These are phyloP conservation scores for Semnornis frantzii DNA, from an alignment of 2,113 vertebrate genomes.

Conservation along the genomic window DNA sequence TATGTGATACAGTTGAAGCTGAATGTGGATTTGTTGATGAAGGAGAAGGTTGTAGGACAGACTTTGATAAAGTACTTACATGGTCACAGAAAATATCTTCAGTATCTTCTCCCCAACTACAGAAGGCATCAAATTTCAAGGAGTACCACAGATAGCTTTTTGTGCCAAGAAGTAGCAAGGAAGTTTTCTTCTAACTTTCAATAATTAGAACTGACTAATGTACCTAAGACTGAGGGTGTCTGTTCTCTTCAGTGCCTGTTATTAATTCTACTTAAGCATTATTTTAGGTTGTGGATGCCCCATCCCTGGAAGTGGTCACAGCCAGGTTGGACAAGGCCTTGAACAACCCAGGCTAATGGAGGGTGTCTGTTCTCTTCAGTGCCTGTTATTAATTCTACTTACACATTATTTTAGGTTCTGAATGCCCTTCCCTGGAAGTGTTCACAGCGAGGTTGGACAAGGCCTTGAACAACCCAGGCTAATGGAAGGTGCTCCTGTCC, in stretches of 20 bases:
- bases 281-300: too few species aligned
- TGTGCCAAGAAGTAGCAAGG: background rate
- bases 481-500: background rate
- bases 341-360: too few species aligned
- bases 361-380: background rate
- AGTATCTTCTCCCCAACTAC: background rate
- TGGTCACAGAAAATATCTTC: background rate
- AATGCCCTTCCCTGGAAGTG: too few species aligned
- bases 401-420: too few species aligned
- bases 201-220: background rate
- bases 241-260: background rate
- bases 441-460: too few species aligned
- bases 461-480: too few species aligned
- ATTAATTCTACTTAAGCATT: background rate
- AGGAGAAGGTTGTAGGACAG: background rate
- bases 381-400: background rate
- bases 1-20: background rate
- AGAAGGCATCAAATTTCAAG: background rate
- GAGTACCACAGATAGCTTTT: background rate
- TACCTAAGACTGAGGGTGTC: background rate
- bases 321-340: too few species aligned
- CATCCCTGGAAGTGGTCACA: too few species aligned
- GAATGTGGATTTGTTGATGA: background rate
- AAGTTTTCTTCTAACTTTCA: background rate
- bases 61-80: background rate